Evolutionary conservation across 2,113 vertebrate genomes (phyloP).

Genomic region (Ictidomys tridecemlineatus): DNA sequence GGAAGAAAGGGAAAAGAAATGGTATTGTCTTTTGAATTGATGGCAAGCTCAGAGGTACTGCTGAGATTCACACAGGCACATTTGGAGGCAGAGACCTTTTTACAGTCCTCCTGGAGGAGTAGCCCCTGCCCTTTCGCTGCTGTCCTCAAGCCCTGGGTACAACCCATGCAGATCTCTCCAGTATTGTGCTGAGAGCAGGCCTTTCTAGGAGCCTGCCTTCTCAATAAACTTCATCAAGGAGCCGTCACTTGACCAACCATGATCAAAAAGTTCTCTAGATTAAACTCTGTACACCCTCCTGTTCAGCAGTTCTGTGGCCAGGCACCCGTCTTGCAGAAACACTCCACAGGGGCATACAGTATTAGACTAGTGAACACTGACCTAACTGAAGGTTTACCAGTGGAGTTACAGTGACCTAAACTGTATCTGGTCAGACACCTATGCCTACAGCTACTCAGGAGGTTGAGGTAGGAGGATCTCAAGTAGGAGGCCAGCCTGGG

Average conservation of each 20-base stretch:
- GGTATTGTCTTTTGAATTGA: neutral
- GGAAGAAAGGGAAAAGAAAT: neutral
- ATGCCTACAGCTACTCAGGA: no score
- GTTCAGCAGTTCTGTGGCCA: no score
- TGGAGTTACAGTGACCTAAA: rapidly evolving
- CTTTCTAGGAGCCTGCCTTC: neutral
- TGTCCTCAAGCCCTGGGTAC: no score
- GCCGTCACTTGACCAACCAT: rapidly evolving
- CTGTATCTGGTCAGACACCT: no score
- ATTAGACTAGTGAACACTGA: rapidly evolving
- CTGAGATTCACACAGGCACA: neutral
- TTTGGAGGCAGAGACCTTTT: neutral
- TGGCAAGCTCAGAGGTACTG: neutral
- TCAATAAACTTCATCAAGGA: neutral
- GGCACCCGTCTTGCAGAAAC: neutral
- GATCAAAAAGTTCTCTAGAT: neutral
- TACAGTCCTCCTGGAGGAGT: rapidly evolving
- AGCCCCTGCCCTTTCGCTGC: rapidly evolving
- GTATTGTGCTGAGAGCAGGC: rapidly evolving
- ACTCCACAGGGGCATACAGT: rapidly evolving
- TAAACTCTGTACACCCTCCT: neutral
- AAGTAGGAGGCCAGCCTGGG: neutral
- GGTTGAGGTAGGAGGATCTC: neutral
- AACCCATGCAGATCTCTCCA: rapidly evolving
- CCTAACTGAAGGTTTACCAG: rapidly evolving